Evolutionary conservation across 2,113 vertebrate species (phyloP).

Genomic region (Lepus timidus): DNA sequence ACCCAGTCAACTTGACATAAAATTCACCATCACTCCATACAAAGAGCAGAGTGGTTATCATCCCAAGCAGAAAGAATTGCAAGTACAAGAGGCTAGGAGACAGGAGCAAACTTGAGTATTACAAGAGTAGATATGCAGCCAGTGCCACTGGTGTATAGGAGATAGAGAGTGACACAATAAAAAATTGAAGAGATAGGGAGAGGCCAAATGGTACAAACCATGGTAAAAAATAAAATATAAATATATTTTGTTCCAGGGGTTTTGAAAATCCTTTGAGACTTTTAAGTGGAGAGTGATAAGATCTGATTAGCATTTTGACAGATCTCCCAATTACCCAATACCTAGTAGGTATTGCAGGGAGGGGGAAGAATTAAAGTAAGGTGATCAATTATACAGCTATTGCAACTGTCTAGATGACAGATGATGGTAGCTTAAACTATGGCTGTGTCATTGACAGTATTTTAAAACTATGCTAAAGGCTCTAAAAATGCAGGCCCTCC

Average conservation of each 20-base stretch:
- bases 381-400: conserved; percentile 11
- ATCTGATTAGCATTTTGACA: conserved; percentile 47
- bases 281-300: conserved; percentile 20
- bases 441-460: not conserved
- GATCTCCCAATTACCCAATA: conserved; percentile 4
- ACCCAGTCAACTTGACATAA: not conserved
- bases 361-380: conserved; percentile 34
- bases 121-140: not conserved
- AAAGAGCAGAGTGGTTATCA: not conserved
- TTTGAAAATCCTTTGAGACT: conserved; percentile 27
- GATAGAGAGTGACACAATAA: not conserved
- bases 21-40: not conserved
- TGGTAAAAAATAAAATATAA: not conserved
- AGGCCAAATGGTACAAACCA: not conserved
- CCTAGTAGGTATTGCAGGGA: not conserved
- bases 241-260: not conserved
- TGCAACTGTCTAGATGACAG: not conserved
- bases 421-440: conserved; percentile 33
- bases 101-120: not conserved
- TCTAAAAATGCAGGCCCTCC: not conserved
- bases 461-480: conserved; percentile 33
- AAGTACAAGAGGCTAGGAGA: not conserved
- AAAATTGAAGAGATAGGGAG: not conserved
- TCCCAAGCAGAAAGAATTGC: not conserved
- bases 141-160: not conserved